Base-by-base conservation (phyloP, 2,113 vertebrate genomes). In the Phyllostomus hastatus region DNA sequence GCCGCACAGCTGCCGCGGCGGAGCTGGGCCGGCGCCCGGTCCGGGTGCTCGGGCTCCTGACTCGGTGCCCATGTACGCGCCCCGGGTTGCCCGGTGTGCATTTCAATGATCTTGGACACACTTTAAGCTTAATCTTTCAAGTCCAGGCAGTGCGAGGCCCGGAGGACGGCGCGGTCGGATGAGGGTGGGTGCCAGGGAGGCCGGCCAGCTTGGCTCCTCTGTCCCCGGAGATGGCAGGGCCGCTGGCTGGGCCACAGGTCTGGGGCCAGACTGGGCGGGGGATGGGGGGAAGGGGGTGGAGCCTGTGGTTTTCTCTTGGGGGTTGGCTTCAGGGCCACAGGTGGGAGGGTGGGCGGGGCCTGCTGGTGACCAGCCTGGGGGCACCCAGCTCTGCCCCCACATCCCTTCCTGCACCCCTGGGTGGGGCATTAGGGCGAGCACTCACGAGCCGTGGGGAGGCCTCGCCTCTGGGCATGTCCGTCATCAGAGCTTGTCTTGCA, bases 1-100 rank as follows among this genome's bases (percentile, higher is more conserved):
- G 73, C 0, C 2, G 0, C 0, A 5, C 0, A 0, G 83, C 10
- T 0, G 1, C 16, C 17, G 1, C 46, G 31, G 20, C 20, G 5
- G 59, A 16, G 50, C n/a, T 3, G 54, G 50, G 0, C 19, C 17
- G 6, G 31, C 10, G 7, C 28, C 52, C 14, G 2, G 64, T 35
- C 59, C 48, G 64, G 86, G 67, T 7, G 7, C 22, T 1, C 1
- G 2, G 31, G 22, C 31, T 3, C 7, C 5, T 3, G 43, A 22
- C 16, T 22, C 57, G 2, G 24, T 8, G 22, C 6, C 7, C 1
- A 0, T 0, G 14, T 9, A 7, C 33, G 0, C 0, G 48, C 48
- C 17, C 46, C 5, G 0, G 48, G 3, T 2, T 10, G 31, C 48
- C n/a, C 43, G 1, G 11, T 2, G 0, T 8, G 0, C 5, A 26